A percentile compares a stretch with the other conserved stretches of the same genome.
Conservation (phyloP, 92 coral and sea anemone species). For the Galaxea fascicularis region DNA sequence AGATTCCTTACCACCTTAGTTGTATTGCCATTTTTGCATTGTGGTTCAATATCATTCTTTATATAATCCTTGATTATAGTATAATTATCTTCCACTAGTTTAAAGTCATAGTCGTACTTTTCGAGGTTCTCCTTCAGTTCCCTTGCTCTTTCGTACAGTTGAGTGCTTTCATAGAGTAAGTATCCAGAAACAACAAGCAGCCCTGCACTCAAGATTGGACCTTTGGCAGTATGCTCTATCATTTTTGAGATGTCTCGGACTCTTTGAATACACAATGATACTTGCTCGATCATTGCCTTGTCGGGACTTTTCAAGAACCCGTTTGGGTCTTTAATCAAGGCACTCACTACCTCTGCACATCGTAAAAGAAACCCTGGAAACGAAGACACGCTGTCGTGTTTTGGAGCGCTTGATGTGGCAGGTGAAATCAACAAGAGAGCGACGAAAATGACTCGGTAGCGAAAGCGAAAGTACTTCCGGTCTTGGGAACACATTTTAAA, state of each 20-base stretch:
- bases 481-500: no score
- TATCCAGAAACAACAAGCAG: constrained; percentile 8
- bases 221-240: constrained; percentile 1
- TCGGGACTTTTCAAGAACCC: constrained; percentile 6
- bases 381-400: constrained; percentile 5
- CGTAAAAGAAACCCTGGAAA: not conserved
- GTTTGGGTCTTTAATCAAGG: constrained; percentile 20
- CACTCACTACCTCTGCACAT: constrained; percentile 8
- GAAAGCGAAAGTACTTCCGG: no score
- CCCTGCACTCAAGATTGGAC: constrained; percentile 15
- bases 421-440: constrained; percentile 1
- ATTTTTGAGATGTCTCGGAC: not conserved
- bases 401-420: constrained; percentile 7
- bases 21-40: not conserved
- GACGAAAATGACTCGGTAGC: not conserved
- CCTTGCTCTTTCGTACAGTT: constrained; percentile 2
- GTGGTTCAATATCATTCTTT: not conserved
- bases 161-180: not conserved
- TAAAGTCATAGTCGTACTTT: not conserved
- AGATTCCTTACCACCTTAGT: constrained; percentile 4
- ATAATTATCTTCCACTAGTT: not conserved
- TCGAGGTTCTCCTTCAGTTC: not conserved
- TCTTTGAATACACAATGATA: not conserved
- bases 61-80: not conserved
- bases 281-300: constrained; percentile 7